phyloP scores from a whole-genome alignment of 1,140 invertebrate genomes.

The Orchesella cincta region DNA sequence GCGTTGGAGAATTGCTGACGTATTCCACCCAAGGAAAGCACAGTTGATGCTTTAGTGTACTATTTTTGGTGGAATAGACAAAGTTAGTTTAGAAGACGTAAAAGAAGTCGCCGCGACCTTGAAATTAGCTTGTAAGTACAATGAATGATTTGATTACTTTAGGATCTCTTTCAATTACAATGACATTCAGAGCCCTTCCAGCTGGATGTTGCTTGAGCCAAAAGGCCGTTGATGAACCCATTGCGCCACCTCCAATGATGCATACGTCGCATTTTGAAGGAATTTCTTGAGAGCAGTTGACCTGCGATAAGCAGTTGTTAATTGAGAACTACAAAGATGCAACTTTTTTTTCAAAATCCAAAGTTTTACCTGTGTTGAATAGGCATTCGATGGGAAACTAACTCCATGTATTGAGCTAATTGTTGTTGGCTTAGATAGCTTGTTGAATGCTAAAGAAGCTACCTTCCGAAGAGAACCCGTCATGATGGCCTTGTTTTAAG shows the following conservation, averaged over 20 bases:
- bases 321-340: background rate
- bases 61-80: slow-evolving; percentile 56
- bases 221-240: slow-evolving; percentile 74
- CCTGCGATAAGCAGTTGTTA: background rate
- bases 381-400: background rate
- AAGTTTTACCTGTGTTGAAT: background rate
- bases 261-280: slow-evolving; percentile 23
- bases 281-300: background rate
- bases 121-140: no score
- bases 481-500: background rate
- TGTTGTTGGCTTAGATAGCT: background rate
- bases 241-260: slow-evolving; percentile 23
- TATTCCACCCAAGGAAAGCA: slow-evolving; percentile 79
- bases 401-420: background rate
- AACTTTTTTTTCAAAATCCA: background rate
- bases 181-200: slow-evolving; percentile 65
- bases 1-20: slow-evolving; percentile 90
- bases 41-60: slow-evolving; percentile 76
- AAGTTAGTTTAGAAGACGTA: slow-evolving; percentile 45
- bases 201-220: slow-evolving; percentile 77
- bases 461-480: background rate
- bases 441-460: background rate
- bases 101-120: background rate
- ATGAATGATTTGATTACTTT: slow-evolving; percentile 63
- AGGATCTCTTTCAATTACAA: slow-evolving; percentile 86